phyloP scores from a whole-genome alignment of 2,113 vertebrate genomes.

The Apodemus sylvaticus region DNA sequence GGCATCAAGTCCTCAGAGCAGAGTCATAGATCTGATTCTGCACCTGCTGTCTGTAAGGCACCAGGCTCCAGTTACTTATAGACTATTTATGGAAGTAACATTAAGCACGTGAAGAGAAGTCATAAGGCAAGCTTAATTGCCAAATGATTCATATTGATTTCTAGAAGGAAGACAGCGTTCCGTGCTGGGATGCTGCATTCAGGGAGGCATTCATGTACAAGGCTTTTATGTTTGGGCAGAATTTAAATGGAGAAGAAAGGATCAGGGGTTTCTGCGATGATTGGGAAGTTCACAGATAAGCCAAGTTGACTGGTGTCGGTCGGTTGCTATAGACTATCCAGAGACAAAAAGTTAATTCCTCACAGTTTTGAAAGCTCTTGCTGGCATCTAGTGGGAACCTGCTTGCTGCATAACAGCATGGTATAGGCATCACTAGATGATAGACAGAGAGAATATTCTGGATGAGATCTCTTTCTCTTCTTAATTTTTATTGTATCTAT shows the following conservation, averaged over 20 bases:
- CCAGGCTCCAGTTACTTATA: neutral
- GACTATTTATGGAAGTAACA: constrained; percentile 58
- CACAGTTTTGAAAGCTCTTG: neutral
- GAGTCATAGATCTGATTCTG: constrained; percentile 38
- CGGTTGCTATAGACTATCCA: neutral
- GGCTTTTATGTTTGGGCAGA: neutral
- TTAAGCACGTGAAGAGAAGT: constrained; percentile 58
- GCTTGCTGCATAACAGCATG: neutral
- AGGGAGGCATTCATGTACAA: neutral
- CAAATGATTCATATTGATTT: constrained; percentile 56
- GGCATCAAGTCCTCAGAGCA: neutral
- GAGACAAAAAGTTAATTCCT: neutral
- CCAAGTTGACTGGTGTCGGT: neutral
- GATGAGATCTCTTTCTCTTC: neutral
- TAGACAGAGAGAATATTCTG: neutral
- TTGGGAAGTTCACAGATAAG: neutral
- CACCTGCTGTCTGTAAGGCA: constrained; percentile 54
- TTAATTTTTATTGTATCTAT: neutral
- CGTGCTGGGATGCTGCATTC: neutral
- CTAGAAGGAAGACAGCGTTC: constrained; percentile 19
- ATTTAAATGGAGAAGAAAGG: neutral
- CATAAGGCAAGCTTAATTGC: constrained; percentile 60
- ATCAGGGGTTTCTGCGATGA: neutral
- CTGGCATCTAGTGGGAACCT: neutral
- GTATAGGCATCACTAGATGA: too few species aligned